Evolutionary conservation across 2,113 vertebrate genomes (phyloP).

Genomic region (Trinectes maculatus): DNA sequence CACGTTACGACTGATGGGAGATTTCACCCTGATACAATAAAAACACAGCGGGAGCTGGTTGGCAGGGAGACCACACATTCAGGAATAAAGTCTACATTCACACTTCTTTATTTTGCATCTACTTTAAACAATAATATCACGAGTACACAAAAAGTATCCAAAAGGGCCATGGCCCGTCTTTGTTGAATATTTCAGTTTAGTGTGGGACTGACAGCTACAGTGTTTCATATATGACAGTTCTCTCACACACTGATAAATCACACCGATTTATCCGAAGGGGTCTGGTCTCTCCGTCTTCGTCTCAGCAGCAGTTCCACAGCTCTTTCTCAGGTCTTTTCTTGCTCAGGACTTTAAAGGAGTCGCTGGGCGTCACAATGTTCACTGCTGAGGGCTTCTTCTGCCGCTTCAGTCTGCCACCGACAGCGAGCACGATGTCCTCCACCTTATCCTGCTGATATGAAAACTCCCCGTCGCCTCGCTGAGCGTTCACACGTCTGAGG

Average conservation of each 20-base stretch:
- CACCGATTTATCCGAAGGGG: not conserved
- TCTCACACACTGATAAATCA: not conserved
- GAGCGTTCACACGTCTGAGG: constrained; percentile 34
- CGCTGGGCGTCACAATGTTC: constrained; percentile 73
- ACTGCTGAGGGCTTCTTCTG: constrained; percentile 79
- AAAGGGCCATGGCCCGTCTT: not conserved
- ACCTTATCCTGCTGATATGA: constrained; percentile 82
- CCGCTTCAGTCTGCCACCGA: constrained; percentile 90
- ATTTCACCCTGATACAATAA: not conserved
- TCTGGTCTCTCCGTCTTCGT: not conserved
- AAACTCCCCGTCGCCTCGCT: constrained; percentile 8
- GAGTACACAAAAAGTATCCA: constrained; percentile 28
- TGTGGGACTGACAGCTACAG: rapidly evolving
- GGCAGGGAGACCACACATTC: not conserved
- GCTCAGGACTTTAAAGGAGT: constrained; percentile 75
- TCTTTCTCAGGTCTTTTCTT: constrained; percentile 72
- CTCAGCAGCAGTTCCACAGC: constrained; percentile 88
- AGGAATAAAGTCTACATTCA: constrained; percentile 27
- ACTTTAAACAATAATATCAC: constrained; percentile 44
- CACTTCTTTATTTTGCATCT: constrained; percentile 59
- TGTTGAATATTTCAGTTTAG: constrained; percentile 7
- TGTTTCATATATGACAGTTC: not conserved
- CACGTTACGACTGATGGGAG: not conserved
- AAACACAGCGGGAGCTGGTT: not conserved
- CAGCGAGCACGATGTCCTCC: constrained; percentile 90